A percentile compares a stretch with the other conserved stretches of the same genome.
phyloP scores from a whole-genome alignment of 1,140 invertebrate genomes.

The Drosophila subobscura region DNA sequence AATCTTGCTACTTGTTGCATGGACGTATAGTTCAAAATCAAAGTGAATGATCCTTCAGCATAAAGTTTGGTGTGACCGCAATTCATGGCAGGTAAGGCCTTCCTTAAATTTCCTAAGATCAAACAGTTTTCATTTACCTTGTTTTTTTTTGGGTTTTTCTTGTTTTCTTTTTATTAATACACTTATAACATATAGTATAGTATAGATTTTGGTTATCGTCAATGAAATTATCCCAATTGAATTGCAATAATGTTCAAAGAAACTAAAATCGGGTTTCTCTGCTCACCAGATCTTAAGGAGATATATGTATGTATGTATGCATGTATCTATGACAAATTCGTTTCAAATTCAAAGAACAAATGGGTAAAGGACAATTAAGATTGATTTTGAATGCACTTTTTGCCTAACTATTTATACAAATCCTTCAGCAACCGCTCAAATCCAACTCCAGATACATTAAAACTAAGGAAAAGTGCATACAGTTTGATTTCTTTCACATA shows the following conservation, averaged over 20 bases:
- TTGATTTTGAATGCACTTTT: background rate
- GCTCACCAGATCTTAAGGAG: slow-evolving; percentile 41
- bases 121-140: background rate
- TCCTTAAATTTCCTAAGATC: no score
- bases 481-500: slow-evolving; percentile 11
- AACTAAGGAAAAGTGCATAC: slow-evolving; percentile 23
- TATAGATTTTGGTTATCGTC: slow-evolving; percentile 52
- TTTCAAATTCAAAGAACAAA: slow-evolving; percentile 49
- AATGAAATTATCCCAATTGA: slow-evolving; percentile 78
- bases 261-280: slow-evolving; percentile 22
- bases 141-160: slow-evolving; percentile 23
- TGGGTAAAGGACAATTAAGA: slow-evolving; percentile 23
- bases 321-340: slow-evolving; percentile 43
- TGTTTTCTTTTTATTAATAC: slow-evolving; percentile 59
- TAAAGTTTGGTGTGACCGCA: no score
- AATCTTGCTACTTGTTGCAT: no score
- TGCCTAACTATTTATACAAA: no score
- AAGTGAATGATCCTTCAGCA: no score
- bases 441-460: slow-evolving; percentile 12
- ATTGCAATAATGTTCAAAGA: slow-evolving; percentile 76
- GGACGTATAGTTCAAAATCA: no score
- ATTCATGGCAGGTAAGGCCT: no score
- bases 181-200: slow-evolving; percentile 59
- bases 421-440: background rate
- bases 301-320: slow-evolving; percentile 31